Evolutionary conservation across 2,888 invertebrate species (phyloP), one percentile per base, ranked within the genome.

Genomic region (Mesochorus sp.): DNA sequence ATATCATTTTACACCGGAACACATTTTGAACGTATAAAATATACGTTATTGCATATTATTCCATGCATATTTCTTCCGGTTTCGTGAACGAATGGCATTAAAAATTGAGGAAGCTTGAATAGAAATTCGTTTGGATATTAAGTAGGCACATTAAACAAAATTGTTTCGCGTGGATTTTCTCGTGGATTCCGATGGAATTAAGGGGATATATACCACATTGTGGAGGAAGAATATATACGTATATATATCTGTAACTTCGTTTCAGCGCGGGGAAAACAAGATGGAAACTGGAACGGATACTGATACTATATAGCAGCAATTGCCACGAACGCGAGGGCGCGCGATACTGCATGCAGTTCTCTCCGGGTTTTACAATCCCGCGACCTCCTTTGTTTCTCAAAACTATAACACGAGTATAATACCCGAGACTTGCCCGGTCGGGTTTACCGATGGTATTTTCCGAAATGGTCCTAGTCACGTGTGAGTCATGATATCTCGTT

Each of bases 231-330:
- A n/a, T n/a, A n/a, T n/a, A n/a, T n/a, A n/a, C n/a, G n/a, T n/a
- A n/a, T n/a, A n/a, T n/a, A n/a, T n/a, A n/a, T n/a, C n/a, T n/a
- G n/a, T n/a, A 26, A 49, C 3, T 12, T 12, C 12, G 24, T 49
- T 26, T 49, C 24, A 24, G 12, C 12, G 12, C 4, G 26, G n/a
- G n/a, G 1, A 39, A 61, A 61, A 62, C 47, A 47, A n/a, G n/a
- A 17, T 19, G 61, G 37, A 75, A 75, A 68, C 26, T 75, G 28
- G 61, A 44, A 68, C 59, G 49, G 37, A 28, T 21, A 14, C n/a
- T n/a, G n/a, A n/a, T n/a, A n/a, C n/a, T n/a, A n/a, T n/a, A n/a
- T n/a, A n/a, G n/a, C n/a, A 31, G 61, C 51, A 71, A 61, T 71
- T 71, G 61, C 26, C 51, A 51, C 14, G 26, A 61, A 71, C 71